A percentile compares a stretch with the other conserved stretches of the same genome.
Evolutionary conservation across 2,113 vertebrate species (phyloP).

Genomic region (Oryzias celebensis): DNA sequence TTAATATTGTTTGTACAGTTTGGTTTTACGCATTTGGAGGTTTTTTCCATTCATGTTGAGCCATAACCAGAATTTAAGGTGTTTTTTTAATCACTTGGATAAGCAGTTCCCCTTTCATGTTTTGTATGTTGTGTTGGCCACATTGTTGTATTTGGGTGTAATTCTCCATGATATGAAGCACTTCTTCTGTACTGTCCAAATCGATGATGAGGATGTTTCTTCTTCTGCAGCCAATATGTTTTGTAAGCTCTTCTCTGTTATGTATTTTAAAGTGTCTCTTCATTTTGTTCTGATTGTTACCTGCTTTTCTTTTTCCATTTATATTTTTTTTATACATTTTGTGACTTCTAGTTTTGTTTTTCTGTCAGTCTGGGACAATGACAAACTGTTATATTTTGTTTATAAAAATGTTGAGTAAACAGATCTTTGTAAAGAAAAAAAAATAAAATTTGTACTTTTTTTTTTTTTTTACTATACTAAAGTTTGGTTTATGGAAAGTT

Average conservation of each 20-base stretch:
- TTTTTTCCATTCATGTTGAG: conserved; percentile 12
- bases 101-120: conserved; percentile 16
- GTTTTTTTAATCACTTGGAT: conserved; percentile 16
- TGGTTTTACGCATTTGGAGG: conserved; percentile 28
- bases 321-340: conserved; percentile 50
- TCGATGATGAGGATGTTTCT: conserved; percentile 40
- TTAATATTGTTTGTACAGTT: conserved; percentile 34
- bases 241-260: conserved; percentile 57
- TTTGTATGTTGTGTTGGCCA: conserved; percentile 55
- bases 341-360: conserved; percentile 47
- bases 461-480: conserved; percentile 62
- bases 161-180: conserved; percentile 63
- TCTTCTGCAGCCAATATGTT: conserved; percentile 28
- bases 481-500: not conserved
- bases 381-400: conserved; percentile 98
- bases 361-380: conserved; percentile 84
- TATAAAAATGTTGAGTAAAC: conserved; percentile 78
- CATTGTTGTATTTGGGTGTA: conserved; percentile 53
- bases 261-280: conserved; percentile 24
- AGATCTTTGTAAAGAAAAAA: conserved; percentile 93
- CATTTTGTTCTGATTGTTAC: conserved; percentile 25
- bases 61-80: conserved; percentile 4
- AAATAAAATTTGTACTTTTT: conserved; percentile 94
- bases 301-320: conserved; percentile 43
- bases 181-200: conserved; percentile 73